phyloP scores from a whole-genome alignment of 2,113 vertebrate genomes.

The Taxidea taxus region DNA sequence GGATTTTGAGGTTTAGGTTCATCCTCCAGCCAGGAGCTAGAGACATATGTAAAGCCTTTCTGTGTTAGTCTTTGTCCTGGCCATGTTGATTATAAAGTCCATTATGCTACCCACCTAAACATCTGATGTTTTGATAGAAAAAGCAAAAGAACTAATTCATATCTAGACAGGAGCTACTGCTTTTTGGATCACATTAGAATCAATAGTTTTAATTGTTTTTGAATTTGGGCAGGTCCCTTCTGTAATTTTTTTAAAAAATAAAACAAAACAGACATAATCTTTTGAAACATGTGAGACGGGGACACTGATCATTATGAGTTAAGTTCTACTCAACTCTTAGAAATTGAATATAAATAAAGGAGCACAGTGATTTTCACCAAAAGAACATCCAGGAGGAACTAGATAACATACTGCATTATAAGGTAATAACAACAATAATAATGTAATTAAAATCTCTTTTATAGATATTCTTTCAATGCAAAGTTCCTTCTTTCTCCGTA shows the following conservation, averaged over 20 bases:
- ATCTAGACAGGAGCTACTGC: not conserved
- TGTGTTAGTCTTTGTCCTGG: not conserved
- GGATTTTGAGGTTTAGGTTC: not conserved
- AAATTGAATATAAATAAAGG: not conserved
- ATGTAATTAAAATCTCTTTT: not conserved
- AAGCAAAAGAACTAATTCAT: not conserved
- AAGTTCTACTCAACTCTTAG: constrained; percentile 7
- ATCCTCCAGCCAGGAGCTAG: not conserved
- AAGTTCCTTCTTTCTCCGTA: not conserved
- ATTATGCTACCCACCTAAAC: not conserved
- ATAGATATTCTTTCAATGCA: not conserved
- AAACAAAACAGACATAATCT: not conserved
- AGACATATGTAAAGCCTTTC: not conserved
- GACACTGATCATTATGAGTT: not conserved
- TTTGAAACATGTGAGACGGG: not conserved
- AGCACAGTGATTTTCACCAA: not conserved
- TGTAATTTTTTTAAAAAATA: not conserved
- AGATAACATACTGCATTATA: not conserved
- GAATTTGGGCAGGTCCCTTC: not conserved
- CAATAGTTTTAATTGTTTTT: constrained; percentile 32
- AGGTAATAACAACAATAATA: not conserved
- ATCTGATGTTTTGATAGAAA: not conserved
- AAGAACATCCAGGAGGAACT: not conserved
- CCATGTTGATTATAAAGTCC: not conserved
- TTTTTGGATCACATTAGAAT: not conserved